These are phyloP conservation scores for Solenodon paradoxus DNA, from an alignment of 2,113 vertebrate genomes.

Conservation along the genomic window DNA sequence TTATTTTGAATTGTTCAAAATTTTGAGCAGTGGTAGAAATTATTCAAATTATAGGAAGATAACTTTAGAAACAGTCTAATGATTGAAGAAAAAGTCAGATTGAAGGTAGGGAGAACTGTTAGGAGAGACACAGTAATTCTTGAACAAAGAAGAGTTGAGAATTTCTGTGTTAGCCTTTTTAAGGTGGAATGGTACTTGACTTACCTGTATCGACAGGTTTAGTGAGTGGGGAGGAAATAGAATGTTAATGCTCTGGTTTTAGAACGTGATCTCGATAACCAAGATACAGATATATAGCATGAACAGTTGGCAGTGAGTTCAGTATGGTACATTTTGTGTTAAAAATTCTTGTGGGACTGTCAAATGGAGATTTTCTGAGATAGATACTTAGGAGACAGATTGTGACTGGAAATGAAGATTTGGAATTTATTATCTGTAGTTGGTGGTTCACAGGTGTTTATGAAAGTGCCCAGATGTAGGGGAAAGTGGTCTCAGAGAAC, in stretches of 20 bases:
- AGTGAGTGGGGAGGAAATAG: neutral
- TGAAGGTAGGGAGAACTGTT: neutral
- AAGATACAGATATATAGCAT: neutral
- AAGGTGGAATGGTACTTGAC: neutral
- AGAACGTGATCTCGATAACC: neutral
- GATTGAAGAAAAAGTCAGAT: neutral
- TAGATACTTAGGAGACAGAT: neutral
- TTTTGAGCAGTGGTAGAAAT: neutral
- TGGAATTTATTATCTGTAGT: neutral
- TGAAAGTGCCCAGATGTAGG: neutral
- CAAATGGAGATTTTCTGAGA: neutral
- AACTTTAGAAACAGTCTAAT: neutral
- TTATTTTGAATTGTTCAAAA: slow-evolving; percentile 24
- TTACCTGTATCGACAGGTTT: neutral
- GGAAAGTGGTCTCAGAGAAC: neutral
- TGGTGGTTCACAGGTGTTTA: neutral
- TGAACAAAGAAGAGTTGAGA: neutral
- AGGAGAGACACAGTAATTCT: neutral
- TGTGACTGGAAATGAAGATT: neutral
- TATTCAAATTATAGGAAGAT: neutral
- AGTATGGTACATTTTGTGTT: neutral
- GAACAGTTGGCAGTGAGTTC: neutral
- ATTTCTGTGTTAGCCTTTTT: neutral
- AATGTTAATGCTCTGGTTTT: neutral
- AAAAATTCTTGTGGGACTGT: neutral